These are phyloP conservation scores for Trissolcus brochymenae DNA, from an alignment of 2,888 invertebrate genomes.

Conservation along the genomic window DNA sequence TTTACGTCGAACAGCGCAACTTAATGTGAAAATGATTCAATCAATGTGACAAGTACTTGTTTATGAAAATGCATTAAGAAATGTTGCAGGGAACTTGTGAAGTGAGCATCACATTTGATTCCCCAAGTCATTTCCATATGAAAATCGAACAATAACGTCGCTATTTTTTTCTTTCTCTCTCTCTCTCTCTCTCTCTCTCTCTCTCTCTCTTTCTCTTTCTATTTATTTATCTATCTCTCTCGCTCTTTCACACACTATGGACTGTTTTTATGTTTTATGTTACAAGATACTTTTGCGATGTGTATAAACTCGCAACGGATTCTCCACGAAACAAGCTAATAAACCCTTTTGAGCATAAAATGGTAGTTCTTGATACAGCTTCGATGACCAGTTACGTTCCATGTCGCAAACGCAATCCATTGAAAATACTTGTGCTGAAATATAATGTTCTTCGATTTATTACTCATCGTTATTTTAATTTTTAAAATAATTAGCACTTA, in stretches of 20 bases:
- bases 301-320: constrained; percentile 66
- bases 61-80: not conserved
- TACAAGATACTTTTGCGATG: constrained; percentile 36
- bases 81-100: not conserved
- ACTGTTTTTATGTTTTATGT: constrained; percentile 1
- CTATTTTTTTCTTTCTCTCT: not conserved
- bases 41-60: not conserved
- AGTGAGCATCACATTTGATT: no score
- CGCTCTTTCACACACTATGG: not conserved
- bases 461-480: not conserved
- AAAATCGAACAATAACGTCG: no score
- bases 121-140: no score
- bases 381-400: constrained; percentile 70
- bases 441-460: constrained; percentile 3
- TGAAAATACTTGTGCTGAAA: constrained; percentile 62
- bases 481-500: not conserved
- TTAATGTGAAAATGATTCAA: not conserved
- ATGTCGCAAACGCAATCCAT: constrained; percentile 75
- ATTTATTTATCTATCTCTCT: not conserved
- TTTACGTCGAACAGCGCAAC: not conserved
- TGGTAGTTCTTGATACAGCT: constrained; percentile 62
- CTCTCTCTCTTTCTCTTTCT: no score
- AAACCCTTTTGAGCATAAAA: constrained; percentile 67
- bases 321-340: constrained; percentile 65
- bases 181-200: no score